phyloP scores from a whole-genome alignment of 2,888 invertebrate genomes.

The Nephrotoma guestfalica region DNA sequence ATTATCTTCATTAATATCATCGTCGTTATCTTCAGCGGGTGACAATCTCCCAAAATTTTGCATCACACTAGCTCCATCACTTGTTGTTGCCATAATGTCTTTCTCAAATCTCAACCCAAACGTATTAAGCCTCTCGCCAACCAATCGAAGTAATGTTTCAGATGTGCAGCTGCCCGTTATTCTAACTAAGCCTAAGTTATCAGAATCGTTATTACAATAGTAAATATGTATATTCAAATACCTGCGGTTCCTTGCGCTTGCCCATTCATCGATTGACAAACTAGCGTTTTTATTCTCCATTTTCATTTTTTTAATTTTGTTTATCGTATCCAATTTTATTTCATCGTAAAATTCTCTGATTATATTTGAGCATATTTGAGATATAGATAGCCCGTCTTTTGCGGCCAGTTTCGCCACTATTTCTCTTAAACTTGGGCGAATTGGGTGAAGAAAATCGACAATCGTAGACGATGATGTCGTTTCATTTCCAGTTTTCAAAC shows the following conservation, averaged over 20 bases:
- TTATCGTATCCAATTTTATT: neutral
- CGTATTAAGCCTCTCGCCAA: neutral
- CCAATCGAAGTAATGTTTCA: neutral
- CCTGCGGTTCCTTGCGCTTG: neutral
- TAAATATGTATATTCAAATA: constrained; percentile 1
- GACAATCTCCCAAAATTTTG: neutral
- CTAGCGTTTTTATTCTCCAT: neutral
- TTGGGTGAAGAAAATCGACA: no score
- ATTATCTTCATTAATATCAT: no score
- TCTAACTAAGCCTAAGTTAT: neutral
- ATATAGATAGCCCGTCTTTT: no score
- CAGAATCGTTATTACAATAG: neutral
- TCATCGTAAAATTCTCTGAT: neutral
- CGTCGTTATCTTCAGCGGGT: neutral
- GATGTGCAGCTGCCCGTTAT: neutral
- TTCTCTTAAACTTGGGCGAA: no score
- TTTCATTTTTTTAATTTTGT: neutral
- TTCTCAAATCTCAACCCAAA: neutral
- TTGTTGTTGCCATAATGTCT: neutral
- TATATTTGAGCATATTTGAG: no score
- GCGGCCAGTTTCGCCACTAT: no score
- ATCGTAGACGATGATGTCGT: no score
- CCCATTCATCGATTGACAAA: constrained; percentile 1
- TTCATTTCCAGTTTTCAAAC: no score
- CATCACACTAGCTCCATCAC: constrained; percentile 1